A percentile compares a stretch with the other conserved stretches of the same genome.
These are phyloP conservation scores for Eremobia ochroleuca DNA, from an alignment of 2,888 invertebrate species.

Conservation along the genomic window DNA sequence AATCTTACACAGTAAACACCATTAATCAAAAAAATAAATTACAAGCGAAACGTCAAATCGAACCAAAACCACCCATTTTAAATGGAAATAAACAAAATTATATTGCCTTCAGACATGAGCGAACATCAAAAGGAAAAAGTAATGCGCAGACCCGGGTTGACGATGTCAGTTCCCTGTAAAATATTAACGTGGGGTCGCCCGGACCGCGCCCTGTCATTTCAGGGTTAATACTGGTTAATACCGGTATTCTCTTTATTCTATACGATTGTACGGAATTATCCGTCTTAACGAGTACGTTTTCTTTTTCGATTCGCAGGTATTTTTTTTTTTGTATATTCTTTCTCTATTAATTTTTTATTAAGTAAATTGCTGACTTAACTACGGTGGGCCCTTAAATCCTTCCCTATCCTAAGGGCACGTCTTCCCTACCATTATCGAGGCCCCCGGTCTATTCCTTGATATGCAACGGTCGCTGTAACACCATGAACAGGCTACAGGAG, in stretches of 20 bases:
- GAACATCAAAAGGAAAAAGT: slow-evolving; percentile 89
- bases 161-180: slow-evolving; percentile 86
- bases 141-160: slow-evolving; percentile 81
- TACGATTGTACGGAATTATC: slow-evolving; percentile 81
- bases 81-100: slow-evolving; percentile 84
- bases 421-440: no score
- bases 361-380: slow-evolving; percentile 41
- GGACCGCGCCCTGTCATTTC: slow-evolving; percentile 83
- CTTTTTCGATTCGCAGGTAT: slow-evolving; percentile 53
- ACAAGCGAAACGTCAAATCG: slow-evolving; percentile 68
- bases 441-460: no score
- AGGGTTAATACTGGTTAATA: slow-evolving; percentile 86
- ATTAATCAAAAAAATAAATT: slow-evolving; percentile 54
- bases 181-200: slow-evolving; percentile 84
- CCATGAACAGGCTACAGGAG: no score
- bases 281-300: slow-evolving; percentile 74
- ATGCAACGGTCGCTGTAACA: no score
- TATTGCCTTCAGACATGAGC: slow-evolving; percentile 83
- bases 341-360: slow-evolving; percentile 34
- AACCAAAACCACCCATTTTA: slow-evolving; percentile 70
- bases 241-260: slow-evolving; percentile 78
- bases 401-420: no score
- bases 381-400: no score
- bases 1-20: slow-evolving; percentile 37
- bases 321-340: slow-evolving; percentile 48